phyloP scores from a whole-genome alignment of 2,888 invertebrate species.

The Athalia rosae region DNA sequence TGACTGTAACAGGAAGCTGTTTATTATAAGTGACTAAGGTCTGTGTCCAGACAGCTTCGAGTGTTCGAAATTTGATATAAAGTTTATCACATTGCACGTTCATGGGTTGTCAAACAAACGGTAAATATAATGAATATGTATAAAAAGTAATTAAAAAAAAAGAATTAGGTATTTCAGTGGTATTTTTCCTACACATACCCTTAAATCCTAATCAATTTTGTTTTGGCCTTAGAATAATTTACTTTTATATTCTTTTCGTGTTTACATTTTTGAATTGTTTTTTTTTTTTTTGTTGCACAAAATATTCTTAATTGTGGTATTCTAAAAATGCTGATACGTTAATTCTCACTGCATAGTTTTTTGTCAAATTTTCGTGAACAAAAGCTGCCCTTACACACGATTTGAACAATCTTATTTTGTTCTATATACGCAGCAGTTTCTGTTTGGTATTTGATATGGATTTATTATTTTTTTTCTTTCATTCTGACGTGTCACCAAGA shows the following conservation, averaged over 20 bases:
- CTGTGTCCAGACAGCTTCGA: conserved; percentile 22
- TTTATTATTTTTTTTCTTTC: not conserved
- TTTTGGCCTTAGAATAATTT: conserved; percentile 18
- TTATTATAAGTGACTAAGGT: conserved; percentile 13
- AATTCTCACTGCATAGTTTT: not conserved
- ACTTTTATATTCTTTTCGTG: not conserved
- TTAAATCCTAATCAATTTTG: not conserved
- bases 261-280: not conserved
- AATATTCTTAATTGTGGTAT: not conserved
- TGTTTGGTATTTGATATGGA: not conserved
- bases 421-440: conserved; percentile 1
- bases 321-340: not conserved
- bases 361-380: not conserved
- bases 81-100: conserved; percentile 19
- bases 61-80: conserved; percentile 19
- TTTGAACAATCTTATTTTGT: not conserved
- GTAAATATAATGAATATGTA: not conserved
- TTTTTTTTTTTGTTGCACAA: not conserved
- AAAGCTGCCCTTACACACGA: conserved; percentile 9
- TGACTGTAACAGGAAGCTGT: conserved; percentile 35
- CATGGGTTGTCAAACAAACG: conserved; percentile 20
- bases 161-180: not conserved
- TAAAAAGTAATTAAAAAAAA: not conserved
- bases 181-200: not conserved
- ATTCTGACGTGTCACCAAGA: conserved; percentile 4